These are phyloP conservation scores for Pristionchus japonicus DNA, from an alignment of 2,888 invertebrate species.

Conservation along the genomic window DNA sequence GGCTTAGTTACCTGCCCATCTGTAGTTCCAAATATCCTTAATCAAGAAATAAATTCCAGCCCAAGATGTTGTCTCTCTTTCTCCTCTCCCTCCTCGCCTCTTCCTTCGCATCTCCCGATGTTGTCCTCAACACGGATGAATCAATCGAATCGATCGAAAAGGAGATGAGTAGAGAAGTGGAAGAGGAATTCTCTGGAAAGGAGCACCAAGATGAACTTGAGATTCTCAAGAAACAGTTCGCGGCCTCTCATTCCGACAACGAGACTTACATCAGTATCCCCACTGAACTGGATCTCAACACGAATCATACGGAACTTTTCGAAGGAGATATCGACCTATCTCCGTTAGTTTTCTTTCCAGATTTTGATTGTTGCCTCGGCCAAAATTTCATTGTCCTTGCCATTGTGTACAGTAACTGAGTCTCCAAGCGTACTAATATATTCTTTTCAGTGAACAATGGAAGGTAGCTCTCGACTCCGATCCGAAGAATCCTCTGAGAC, in stretches of 20 bases:
- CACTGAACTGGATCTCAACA: constrained; percentile 27
- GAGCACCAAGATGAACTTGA: neutral
- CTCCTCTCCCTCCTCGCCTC: neutral
- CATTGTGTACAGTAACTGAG: no score
- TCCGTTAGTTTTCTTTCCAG: constrained; percentile 18
- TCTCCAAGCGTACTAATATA: no score
- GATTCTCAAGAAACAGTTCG: neutral
- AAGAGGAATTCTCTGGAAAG: constrained; percentile 39
- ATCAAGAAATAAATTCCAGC: neutral
- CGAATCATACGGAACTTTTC: constrained; percentile 21
- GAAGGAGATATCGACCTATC: constrained; percentile 35
- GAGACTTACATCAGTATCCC: constrained; percentile 23
- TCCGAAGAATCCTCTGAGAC: neutral
- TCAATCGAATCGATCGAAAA: neutral
- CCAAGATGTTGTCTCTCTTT: neutral
- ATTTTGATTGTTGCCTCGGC: no score
- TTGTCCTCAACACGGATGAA: neutral
- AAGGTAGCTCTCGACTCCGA: constrained; percentile 4
- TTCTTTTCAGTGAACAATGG: constrained; percentile 30
- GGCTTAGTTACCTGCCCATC: neutral
- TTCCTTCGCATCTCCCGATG: neutral
- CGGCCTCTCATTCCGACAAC: constrained; percentile 16
- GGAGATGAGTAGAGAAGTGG: constrained; percentile 22
- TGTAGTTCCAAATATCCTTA: neutral
- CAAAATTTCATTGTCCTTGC: no score